Conservation (phyloP, 2,888 invertebrate species). For the Megamerina dolium region DNA sequence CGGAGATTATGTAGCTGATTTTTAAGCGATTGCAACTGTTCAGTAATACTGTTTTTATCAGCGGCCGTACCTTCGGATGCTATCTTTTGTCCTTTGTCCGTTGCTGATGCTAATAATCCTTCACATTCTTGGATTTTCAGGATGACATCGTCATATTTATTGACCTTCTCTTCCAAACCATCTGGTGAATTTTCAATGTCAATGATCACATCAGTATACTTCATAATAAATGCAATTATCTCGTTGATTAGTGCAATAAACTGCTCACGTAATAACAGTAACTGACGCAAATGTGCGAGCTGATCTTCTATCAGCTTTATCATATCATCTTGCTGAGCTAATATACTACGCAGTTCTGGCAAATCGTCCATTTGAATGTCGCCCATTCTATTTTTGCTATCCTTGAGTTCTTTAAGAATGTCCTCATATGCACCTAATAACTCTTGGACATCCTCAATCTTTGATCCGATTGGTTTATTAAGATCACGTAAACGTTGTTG, state of each 20-base stretch:
- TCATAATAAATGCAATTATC: constrained; percentile 79
- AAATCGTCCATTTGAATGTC: constrained; percentile 71
- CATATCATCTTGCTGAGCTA: constrained; percentile 78
- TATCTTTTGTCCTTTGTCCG: constrained; percentile 89
- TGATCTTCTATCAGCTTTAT: constrained; percentile 81
- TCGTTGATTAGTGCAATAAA: constrained; percentile 81
- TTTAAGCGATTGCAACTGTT: constrained; percentile 79
- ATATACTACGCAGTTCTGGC: constrained; percentile 71
- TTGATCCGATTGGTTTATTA: constrained; percentile 79
- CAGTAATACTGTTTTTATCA: constrained; percentile 81
- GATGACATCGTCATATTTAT: constrained; percentile 79
- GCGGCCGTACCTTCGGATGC: constrained; percentile 83
- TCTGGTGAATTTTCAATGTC: constrained; percentile 81
- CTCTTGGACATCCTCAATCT: constrained; percentile 84
- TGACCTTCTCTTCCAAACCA: constrained; percentile 79
- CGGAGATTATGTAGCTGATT: constrained; percentile 74
- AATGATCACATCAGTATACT: constrained; percentile 76
- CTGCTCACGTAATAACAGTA: constrained; percentile 77
- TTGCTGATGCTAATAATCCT: constrained; percentile 76
- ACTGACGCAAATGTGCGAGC: constrained; percentile 70
- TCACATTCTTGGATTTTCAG: constrained; percentile 85
- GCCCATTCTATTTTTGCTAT: constrained; percentile 69
- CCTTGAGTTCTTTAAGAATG: constrained; percentile 70
- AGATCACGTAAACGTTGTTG: constrained; percentile 76
- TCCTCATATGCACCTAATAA: constrained; percentile 71